Conservation (phyloP, 2,888 invertebrate genomes). For the Ectemnius continuus region DNA sequence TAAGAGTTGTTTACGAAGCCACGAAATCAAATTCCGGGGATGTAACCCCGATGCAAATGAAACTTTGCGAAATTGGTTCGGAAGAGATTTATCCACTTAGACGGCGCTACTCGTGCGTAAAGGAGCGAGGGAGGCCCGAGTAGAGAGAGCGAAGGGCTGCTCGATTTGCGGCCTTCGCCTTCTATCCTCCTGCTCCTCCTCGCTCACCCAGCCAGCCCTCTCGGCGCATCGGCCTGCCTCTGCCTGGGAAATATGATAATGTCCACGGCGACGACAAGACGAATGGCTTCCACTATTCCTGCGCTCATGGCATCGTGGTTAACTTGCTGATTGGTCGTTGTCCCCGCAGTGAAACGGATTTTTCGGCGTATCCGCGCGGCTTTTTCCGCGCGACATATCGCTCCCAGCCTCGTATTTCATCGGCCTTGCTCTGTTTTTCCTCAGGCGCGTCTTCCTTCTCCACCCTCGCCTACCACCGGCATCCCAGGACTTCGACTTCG, state of each 20-base stretch:
- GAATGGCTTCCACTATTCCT: slow-evolving; percentile 64
- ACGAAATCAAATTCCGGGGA: slow-evolving; percentile 64
- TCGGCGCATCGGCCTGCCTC: slow-evolving; percentile 44
- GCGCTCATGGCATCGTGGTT: slow-evolving; percentile 62
- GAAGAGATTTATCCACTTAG: slow-evolving; percentile 69
- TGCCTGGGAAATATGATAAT: slow-evolving; percentile 71
- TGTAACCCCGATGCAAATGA: slow-evolving; percentile 69
- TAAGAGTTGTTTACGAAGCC: slow-evolving; percentile 67
- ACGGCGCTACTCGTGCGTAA: slow-evolving; percentile 58
- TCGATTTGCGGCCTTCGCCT: slow-evolving; percentile 37
- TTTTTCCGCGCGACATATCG: slow-evolving; percentile 43
- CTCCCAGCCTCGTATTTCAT: slow-evolving; percentile 60
- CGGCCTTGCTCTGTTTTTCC: slow-evolving; percentile 44
- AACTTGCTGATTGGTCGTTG: slow-evolving; percentile 70
- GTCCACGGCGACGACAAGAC: slow-evolving; percentile 69
- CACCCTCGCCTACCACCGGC: not conserved
- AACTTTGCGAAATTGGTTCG: slow-evolving; percentile 71
- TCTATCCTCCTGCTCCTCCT: no score
- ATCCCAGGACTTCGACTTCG: slow-evolving; percentile 26
- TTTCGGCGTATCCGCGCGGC: slow-evolving; percentile 51
- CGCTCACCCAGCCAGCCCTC: not conserved
- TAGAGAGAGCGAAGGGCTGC: slow-evolving; percentile 22
- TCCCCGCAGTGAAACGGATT: slow-evolving; percentile 56
- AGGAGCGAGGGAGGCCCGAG: slow-evolving; percentile 41
- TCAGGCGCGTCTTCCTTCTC: not conserved